These are phyloP conservation scores for Apteryx mantelli DNA, from an alignment of 2,113 vertebrate species.

Conservation along the genomic window DNA sequence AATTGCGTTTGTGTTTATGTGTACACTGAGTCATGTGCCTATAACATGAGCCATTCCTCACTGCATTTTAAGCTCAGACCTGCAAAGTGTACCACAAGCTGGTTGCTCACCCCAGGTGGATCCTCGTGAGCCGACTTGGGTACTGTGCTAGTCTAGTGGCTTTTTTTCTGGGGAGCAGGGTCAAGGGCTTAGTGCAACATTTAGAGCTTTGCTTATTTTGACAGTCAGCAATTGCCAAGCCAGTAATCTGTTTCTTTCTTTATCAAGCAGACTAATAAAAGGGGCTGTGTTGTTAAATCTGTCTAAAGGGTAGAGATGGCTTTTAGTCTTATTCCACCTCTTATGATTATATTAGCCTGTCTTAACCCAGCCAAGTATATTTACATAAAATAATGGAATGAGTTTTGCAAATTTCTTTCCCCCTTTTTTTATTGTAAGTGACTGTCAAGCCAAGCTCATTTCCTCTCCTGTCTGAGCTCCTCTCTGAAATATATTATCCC, in stretches of 20 bases:
- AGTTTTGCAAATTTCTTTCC: slow-evolving; percentile 33
- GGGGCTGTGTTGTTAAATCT: neutral
- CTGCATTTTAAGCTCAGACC: neutral
- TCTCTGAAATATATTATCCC: slow-evolving; percentile 58
- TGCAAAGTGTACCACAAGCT: neutral
- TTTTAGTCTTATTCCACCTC: neutral
- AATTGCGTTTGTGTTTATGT: neutral
- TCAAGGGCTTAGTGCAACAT: neutral
- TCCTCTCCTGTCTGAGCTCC: slow-evolving; percentile 67
- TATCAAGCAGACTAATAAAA: neutral
- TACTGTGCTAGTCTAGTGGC: neutral
- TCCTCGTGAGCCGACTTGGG: neutral
- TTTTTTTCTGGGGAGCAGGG: neutral
- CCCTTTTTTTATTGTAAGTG: neutral
- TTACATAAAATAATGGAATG: slow-evolving; percentile 61
- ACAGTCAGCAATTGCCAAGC: neutral
- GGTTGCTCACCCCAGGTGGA: neutral
- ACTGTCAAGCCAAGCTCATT: slow-evolving; percentile 71
- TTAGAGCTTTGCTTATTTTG: neutral
- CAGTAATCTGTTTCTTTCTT: neutral
- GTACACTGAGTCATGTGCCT: neutral
- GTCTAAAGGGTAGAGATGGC: neutral
- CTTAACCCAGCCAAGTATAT: slow-evolving; percentile 57
- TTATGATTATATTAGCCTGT: slow-evolving; percentile 35
- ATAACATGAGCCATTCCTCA: neutral